Conservation (phyloP, 2,113 vertebrate genomes). For the Phrynocephalus versicolor region DNA sequence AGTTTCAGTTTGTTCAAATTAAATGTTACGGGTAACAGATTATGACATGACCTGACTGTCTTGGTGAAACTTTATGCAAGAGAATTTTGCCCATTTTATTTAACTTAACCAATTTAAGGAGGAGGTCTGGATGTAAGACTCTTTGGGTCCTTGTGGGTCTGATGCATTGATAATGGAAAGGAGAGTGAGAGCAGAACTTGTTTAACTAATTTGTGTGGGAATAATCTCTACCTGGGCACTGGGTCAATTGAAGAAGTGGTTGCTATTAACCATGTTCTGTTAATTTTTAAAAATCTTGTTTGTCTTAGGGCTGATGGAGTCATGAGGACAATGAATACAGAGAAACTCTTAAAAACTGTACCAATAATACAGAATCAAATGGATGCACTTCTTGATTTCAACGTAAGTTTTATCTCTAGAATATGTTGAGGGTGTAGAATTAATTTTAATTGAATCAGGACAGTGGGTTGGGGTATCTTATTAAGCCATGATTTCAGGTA, state of each 20-base stretch:
- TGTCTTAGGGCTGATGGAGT: slow-evolving; percentile 90
- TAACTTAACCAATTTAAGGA: background rate
- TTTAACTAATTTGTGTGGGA: too few relatives aligned
- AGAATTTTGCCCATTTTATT: background rate
- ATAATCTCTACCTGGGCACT: background rate
- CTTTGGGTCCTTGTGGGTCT: background rate
- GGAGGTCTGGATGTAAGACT: background rate
- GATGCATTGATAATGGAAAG: background rate
- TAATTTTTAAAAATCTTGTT: slow-evolving; percentile 28
- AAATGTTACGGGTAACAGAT: too few relatives aligned
- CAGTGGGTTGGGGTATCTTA: background rate
- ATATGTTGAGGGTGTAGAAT: background rate
- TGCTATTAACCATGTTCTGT: background rate
- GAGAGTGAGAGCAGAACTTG: too few relatives aligned
- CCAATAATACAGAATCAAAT: slow-evolving; percentile 93
- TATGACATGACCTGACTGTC: too few relatives aligned
- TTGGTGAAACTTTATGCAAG: too few relatives aligned
- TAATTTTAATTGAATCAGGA: background rate
- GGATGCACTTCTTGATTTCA: slow-evolving; percentile 94
- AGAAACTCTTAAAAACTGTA: slow-evolving; percentile 93
- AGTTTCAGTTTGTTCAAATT: too few relatives aligned
- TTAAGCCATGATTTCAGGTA: background rate
- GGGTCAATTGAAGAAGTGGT: too few relatives aligned
- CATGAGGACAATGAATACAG: slow-evolving; percentile 98
- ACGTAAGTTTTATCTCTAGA: slow-evolving; percentile 80